Evolutionary conservation across 2,797 vertebrate genomes (phyloP).

Genomic region (Jordanella pulchra): DNA sequence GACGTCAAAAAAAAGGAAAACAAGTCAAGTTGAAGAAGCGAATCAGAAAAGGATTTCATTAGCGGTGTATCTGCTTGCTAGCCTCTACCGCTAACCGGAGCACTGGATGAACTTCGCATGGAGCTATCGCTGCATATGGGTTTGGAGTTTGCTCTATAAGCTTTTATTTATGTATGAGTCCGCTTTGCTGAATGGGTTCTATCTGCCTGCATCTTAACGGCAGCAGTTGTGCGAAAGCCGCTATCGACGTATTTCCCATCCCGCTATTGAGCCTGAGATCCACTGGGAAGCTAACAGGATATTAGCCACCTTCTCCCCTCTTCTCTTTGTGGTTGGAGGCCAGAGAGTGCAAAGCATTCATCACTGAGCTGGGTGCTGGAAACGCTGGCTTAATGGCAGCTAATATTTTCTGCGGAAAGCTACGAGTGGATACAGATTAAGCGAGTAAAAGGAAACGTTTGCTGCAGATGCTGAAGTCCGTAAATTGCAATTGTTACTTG

Average conservation of each 20-base stretch:
- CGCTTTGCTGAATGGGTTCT: slow-evolving; percentile 13
- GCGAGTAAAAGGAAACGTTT: slow-evolving; percentile 11
- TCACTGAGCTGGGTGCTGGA: slow-evolving; percentile 52
- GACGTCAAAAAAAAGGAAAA: neutral
- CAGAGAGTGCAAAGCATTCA: slow-evolving; percentile 67
- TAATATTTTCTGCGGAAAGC: slow-evolving; percentile 60
- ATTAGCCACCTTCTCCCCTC: slow-evolving; percentile 70
- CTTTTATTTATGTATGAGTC: slow-evolving; percentile 19
- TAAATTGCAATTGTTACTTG: slow-evolving; percentile 7
- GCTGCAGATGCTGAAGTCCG: neutral
- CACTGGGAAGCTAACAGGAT: slow-evolving; percentile 69
- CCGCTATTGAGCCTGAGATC: slow-evolving; percentile 66
- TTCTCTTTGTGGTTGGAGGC: slow-evolving; percentile 79
- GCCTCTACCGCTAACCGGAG: slow-evolving; percentile 57
- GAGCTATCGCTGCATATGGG: slow-evolving; percentile 47
- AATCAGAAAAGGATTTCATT: slow-evolving; percentile 46
- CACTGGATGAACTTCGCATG: slow-evolving; percentile 72
- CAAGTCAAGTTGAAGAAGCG: slow-evolving; percentile 46
- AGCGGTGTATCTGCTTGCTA: slow-evolving; percentile 38
- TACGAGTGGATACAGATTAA: slow-evolving; percentile 43
- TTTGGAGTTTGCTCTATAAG: slow-evolving; percentile 31
- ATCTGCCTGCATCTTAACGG: slow-evolving; percentile 33
- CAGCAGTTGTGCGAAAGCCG: slow-evolving; percentile 45
- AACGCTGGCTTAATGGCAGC: slow-evolving; percentile 66
- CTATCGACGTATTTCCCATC: slow-evolving; percentile 58